Evolutionary conservation across 2,888 invertebrate species (phyloP), one percentile per base, ranked within the genome.

Genomic region (Gastrophysa polygoni): DNA sequence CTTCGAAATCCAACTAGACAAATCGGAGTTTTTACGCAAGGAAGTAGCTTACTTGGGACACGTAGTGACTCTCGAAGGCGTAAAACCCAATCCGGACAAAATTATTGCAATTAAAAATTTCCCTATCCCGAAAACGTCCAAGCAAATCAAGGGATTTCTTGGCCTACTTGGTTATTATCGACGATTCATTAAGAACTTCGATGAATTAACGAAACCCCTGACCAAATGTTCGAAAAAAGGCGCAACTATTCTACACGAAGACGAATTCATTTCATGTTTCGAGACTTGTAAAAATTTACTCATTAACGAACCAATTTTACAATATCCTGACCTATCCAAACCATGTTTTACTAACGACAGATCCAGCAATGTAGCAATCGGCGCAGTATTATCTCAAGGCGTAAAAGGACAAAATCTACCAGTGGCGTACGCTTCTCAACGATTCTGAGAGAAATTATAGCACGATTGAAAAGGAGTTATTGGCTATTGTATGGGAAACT

Each of bases 121-220:
- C 17, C 65, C 68, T 8, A 43, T 71, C 21, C 73, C 66, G 11
- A 64, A 58, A 44, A 64, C 58, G 5, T 11, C 14, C 3, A 64
- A 73, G 63, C 60, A 75, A 65, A 72, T 76, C 3, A 73, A 73
- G 71, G 44, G 50, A 10, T 75, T 77, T 49, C 38, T 64, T 3
- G 64, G 71, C 46, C 28, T 54, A 7, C 10, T 59, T 24, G 54
- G 59, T 32, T 73, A 72, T 20, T 74, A 71, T 49, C 59, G 57
- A n/a, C n/a, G n/a, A 56, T 71, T 59, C 29, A 52, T 64, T n/a
- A 32, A 59, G 1, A 34, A 59, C 17, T 67, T 62, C 20, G 59
- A 59, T 0, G 55, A 67, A 57, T 21, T 64, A 5, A 59, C 64
- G 1, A 64, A 64, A 64, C 64, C 61, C 6, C 17, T 64, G 1